Evolutionary conservation across 2,888 invertebrate species (phyloP), one percentile per base, ranked within the genome.

Genomic region (Odontocolon sp.): DNA sequence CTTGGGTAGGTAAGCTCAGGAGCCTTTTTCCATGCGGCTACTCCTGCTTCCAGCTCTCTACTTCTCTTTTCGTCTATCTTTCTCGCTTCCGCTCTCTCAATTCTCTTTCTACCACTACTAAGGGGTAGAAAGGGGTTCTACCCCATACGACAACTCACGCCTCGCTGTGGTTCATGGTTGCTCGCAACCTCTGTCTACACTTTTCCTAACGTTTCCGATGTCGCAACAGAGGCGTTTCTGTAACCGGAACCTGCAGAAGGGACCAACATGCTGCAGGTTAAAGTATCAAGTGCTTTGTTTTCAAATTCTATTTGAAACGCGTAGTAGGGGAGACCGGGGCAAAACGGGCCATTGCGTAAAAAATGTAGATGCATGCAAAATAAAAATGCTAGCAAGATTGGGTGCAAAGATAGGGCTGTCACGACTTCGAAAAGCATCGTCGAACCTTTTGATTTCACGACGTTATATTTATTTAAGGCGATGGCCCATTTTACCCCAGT

Each of bases 21-120:
- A 70, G 67, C 69, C 64, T 72, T 70, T 73, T 75, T 73, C 63
- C 47, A 9, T 31, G 11, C 42, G 31, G 70, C 18, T 50, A 63
- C 69, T 59, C 61, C 59, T 28, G 47, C 59, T 33, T 33, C 36
- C 56, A 42, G 2, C 11, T 45, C 45, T 64, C 42, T n/a, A n/a
- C n/a, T n/a, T 45, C 28, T 5, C 63, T 63, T n/a, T 21, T n/a
- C 16, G 8, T 59, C 16, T 38, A 26, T 28, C 40, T 50, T 36
- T 45, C 31, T 16, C 11, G 3, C 57, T 21, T 47, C 4, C 9
- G 8, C 23, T 14, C 26, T 63, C 26, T 45, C 28, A 11, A 45
- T 59, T 6, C 14, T 16, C 18, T 11, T 31, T 11, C 11, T 11
- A n/a, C n/a, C n/a, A n/a, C n/a, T n/a, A n/a, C n/a, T n/a, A n/a